Evolutionary conservation across 2,797 vertebrate genomes (phyloP), one percentile per base, ranked within the genome.

Genomic region (Eremophila alpestris): DNA sequence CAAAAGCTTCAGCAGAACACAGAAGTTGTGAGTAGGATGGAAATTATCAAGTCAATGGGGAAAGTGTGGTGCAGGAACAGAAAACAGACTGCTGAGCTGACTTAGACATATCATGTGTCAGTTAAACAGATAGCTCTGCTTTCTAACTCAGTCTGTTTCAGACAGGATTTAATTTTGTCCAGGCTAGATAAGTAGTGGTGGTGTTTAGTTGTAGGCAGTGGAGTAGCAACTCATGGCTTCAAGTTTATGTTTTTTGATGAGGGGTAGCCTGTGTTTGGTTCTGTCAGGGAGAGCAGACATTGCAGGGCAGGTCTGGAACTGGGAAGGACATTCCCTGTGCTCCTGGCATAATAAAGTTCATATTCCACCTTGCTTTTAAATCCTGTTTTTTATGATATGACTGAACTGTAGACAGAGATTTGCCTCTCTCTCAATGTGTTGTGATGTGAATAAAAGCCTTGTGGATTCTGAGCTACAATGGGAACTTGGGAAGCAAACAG

Each of bases 51-150:
- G 51, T 87, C 70, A 65, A 5, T 49, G 58, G 69, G 80, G 87
- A 89, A 89, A 89, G 46, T 26, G 45, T 71, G 83, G 51, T 73
- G 65, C 59, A 65, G 90, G 70, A 92, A 93, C 73, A 93, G 89
- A 90, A 94, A 96, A 75, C 94, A 96, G 96, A 90, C 69, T 1
- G 1, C 51, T 30, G 73, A 87, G 75, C 46, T 24, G 26, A 65
- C 74, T 76, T 89, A 80, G 55, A 43, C 51, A 27, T 81, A 80
- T 59, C 79, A 14, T 16, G 30, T 81, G 79, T 79, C 89, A 90
- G 34, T 83, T 83, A 65, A 93, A 87, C 71, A 94, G 83, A 93
- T 90, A 95, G 69, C 64, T 85, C 71, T 95, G 81, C n/a, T 92
- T 96, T 91, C 75, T 68, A 59, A 73, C 70, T 76, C 32, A 16